Percentiles rank a stretch among this genome's conserved stretches.
Evolutionary conservation across 2,113 vertebrate genomes (phyloP).

Genomic region (Tupaia tana): DNA sequence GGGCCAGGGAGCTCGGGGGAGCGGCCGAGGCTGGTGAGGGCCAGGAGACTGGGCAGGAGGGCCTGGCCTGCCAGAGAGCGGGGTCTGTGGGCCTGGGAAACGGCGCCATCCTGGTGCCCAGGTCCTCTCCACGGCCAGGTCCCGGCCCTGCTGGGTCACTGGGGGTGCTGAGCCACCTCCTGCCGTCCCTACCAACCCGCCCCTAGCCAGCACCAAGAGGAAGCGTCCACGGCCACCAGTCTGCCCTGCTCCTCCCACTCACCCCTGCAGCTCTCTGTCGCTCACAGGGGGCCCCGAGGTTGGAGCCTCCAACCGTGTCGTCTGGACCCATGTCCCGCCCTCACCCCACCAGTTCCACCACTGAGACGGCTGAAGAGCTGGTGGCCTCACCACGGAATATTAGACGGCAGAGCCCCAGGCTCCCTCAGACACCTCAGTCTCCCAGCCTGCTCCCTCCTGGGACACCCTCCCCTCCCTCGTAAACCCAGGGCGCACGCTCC

Average conservation of each 20-base stretch:
- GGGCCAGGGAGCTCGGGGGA: neutral
- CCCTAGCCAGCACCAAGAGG: neutral
- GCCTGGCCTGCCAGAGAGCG: neutral
- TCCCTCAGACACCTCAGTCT: neutral
- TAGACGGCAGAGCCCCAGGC: no score
- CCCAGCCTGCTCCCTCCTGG: neutral
- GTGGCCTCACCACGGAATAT: no score
- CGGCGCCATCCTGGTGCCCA: neutral
- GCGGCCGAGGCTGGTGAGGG: no score
- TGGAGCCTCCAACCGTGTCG: neutral
- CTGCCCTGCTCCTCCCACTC: neutral
- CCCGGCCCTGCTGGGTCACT: neutral
- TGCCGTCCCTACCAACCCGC: neutral
- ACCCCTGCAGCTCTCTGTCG: neutral
- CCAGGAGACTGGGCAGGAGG: neutral
- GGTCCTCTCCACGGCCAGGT: rapidly evolving
- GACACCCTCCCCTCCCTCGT: neutral
- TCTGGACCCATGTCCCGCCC: neutral
- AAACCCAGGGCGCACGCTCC: neutral
- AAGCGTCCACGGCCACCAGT: neutral
- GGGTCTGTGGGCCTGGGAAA: no score
- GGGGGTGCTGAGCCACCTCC: neutral
- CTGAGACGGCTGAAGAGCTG: no score
- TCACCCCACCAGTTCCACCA: neutral
- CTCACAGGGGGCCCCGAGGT: neutral